Base-by-base conservation (phyloP, 2,797 vertebrate genomes). In the Karalla daura region DNA sequence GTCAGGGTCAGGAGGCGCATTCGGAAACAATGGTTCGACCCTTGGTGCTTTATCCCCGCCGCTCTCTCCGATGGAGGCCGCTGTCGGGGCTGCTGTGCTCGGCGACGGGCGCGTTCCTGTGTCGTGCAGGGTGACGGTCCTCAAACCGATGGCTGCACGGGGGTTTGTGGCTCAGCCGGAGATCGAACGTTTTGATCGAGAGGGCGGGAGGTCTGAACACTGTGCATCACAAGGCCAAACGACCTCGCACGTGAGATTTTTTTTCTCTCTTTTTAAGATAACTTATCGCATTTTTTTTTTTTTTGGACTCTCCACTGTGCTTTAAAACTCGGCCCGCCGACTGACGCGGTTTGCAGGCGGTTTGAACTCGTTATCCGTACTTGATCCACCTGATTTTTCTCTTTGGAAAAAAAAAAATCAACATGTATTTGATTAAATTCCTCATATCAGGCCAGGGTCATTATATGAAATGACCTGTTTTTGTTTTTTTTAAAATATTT, bases 1-100 rank as follows among this genome's bases (percentile, higher is more conserved):
- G n/a, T n/a, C n/a, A n/a, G n/a, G n/a, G n/a, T n/a, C n/a, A n/a
- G n/a, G n/a, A n/a, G n/a, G n/a, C n/a, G n/a, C n/a, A n/a, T n/a
- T n/a, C n/a, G n/a, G n/a, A n/a, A n/a, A n/a, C n/a, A n/a, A n/a
- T n/a, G n/a, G 24, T 64, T 65, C 71, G 47, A 73, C 53, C 65
- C 70, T 74, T 35, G 79, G 75, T 79, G 79, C 77, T 86, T 76
- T 28, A 5, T 44, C 74, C 58, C 56, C 49, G 37, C 50, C 49
- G 67, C 71, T 77, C 75, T 59, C 45, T 50, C 41, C 53, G 35
- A 52, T 75, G 76, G 78, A 70, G 75, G 70, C 15, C 59, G 81
- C 55, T 84, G 46, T 53, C 60, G 85, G 71, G 59, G 72, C 68
- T 77, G 71, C 68, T 9, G 32, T 62, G 46, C 71, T 58, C 63